These are phyloP conservation scores for Drosophila trichaetosa DNA, from an alignment of 2,888 invertebrate genomes.

Conservation along the genomic window DNA sequence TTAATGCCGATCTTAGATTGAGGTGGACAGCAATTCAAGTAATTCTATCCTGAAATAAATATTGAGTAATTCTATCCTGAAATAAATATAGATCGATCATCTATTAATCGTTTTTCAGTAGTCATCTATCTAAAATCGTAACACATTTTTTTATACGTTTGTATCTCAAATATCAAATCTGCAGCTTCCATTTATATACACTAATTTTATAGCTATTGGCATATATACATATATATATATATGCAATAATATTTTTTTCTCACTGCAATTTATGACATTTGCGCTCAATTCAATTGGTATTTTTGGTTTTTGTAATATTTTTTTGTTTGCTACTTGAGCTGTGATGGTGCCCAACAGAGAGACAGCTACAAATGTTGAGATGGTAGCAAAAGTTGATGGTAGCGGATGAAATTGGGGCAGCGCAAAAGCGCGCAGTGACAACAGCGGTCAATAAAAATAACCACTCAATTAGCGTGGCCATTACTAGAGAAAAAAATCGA, in stretches of 20 bases:
- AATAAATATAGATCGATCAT: neutral
- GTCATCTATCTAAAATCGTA: neutral
- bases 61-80: neutral
- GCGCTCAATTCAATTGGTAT: neutral
- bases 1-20: too few species aligned
- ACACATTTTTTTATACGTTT: too few species aligned
- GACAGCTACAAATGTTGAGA: slow-evolving; percentile 22
- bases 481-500: slow-evolving; percentile 69
- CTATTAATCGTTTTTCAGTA: neutral
- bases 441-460: slow-evolving; percentile 73
- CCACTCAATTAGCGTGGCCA: slow-evolving; percentile 78
- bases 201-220: too few species aligned
- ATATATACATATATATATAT: too few species aligned
- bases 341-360: slow-evolving; percentile 49
- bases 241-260: slow-evolving; percentile 67
- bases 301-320: neutral
- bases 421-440: slow-evolving; percentile 52
- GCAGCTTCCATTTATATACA: too few species aligned
- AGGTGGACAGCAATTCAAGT: neutral
- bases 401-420: neutral
- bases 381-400: slow-evolving; percentile 29
- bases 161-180: too few species aligned
- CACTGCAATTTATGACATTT: neutral
- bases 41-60: neutral
- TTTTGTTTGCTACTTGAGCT: slow-evolving; percentile 43